Percentiles rank a stretch among this genome's conserved stretches.
These are phyloP conservation scores for Lanistes nyassanus DNA, from an alignment of 1,140 invertebrate species.

Conservation along the genomic window DNA sequence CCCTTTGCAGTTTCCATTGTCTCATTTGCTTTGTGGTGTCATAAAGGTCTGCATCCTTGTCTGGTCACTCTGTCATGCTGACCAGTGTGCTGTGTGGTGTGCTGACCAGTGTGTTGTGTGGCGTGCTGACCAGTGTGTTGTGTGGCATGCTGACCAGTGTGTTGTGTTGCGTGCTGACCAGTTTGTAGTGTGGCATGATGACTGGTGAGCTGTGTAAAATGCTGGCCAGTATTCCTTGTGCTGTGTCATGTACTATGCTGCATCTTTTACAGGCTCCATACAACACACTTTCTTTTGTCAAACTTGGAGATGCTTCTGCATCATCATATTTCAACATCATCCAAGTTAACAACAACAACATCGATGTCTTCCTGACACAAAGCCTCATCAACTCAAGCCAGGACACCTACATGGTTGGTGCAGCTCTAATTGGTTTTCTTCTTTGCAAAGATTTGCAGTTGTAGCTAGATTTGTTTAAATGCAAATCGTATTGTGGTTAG, in stretches of 20 bases:
- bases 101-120: no score
- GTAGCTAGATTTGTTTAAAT: slow-evolving; percentile 56
- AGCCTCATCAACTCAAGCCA: slow-evolving; percentile 18
- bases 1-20: no score
- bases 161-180: no score
- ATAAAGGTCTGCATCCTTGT: no score
- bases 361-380: slow-evolving; percentile 30
- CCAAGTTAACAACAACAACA: slow-evolving; percentile 32
- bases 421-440: neutral
- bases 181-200: no score
- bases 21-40: no score
- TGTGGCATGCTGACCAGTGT: no score
- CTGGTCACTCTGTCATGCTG: no score
- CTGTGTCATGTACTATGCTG: neutral
- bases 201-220: no score
- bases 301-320: slow-evolving; percentile 53
- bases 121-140: no score
- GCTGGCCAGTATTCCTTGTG: neutral
- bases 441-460: neutral
- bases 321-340: slow-evolving; percentile 39
- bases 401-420: slow-evolving; percentile 16
- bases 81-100: no score
- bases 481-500: no score
- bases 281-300: slow-evolving; percentile 38
- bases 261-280: slow-evolving; percentile 46